Conservation (phyloP, 2,888 invertebrate species). For the Melieria picta region DNA sequence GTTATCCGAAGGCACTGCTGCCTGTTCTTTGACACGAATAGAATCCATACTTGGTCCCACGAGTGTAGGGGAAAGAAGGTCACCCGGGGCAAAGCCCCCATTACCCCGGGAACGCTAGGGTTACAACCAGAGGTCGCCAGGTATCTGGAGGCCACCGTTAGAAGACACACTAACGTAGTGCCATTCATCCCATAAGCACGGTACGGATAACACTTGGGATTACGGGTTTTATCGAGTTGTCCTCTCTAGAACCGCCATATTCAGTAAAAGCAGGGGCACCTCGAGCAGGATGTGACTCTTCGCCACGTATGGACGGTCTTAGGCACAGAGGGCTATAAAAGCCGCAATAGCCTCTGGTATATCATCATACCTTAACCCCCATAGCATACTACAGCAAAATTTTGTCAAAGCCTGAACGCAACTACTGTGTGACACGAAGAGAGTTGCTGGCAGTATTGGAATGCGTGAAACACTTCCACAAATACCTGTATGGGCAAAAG, state of each 20-base stretch:
- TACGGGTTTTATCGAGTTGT: constrained; percentile 27
- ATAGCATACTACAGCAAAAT: too few species aligned
- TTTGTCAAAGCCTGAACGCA: too few species aligned
- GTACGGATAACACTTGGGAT: constrained; percentile 13
- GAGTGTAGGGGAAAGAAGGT: constrained; percentile 31
- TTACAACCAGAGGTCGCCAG: constrained; percentile 26
- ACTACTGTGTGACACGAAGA: too few species aligned
- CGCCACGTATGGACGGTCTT: constrained; percentile 30
- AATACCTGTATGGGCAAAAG: too few species aligned
- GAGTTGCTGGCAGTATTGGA: too few species aligned
- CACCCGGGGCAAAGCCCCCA: constrained; percentile 28
- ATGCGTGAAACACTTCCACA: too few species aligned
- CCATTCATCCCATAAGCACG: constrained; percentile 16
- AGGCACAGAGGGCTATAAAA: not conserved
- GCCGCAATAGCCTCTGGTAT: too few species aligned
- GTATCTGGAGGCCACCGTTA: constrained; percentile 30
- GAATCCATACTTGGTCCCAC: constrained; percentile 24
- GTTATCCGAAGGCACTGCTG: too few species aligned
- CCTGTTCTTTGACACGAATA: too few species aligned
- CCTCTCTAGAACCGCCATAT: constrained; percentile 32
- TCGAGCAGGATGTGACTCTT: constrained; percentile 27
- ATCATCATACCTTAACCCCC: too few species aligned
- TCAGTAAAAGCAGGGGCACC: constrained; percentile 27
- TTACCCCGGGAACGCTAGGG: constrained; percentile 13
- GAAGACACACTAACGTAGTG: constrained; percentile 33